Conservation (phyloP, 2,888 invertebrate species). For the Cactoblastis cactorum region DNA sequence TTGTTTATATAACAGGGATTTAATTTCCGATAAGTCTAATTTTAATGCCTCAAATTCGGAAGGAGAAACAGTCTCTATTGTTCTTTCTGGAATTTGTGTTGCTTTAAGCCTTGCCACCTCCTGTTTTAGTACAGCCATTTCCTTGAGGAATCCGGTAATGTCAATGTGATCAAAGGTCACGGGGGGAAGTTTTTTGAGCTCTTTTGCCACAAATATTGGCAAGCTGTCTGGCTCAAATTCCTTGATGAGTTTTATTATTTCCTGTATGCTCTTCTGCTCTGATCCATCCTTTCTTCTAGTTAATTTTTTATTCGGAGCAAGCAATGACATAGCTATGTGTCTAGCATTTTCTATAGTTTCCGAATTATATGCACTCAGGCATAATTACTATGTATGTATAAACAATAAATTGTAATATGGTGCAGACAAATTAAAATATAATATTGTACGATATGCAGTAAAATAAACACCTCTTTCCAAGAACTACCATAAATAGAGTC, state of each 20-base stretch:
- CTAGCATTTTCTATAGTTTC: not conserved
- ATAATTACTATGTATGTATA: no score
- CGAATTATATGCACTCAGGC: not conserved
- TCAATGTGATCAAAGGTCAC: not conserved
- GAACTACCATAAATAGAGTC: no score
- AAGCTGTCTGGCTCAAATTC: slow-evolving; percentile 10
- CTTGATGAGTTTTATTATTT: slow-evolving; percentile 13
- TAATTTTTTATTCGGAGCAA: not conserved
- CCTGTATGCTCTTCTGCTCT: slow-evolving; percentile 13
- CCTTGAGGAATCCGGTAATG: not conserved
- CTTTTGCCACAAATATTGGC: slow-evolving; percentile 11
- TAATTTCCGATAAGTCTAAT: not conserved
- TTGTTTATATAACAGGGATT: not conserved
- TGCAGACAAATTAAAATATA: no score
- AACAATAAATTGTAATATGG: no score
- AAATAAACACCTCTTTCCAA: no score
- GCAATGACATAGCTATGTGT: not conserved
- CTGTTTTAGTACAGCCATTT: not conserved
- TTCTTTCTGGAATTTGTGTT: not conserved
- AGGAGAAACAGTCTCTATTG: not conserved
- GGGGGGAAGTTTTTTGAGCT: not conserved
- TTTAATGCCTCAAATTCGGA: not conserved
- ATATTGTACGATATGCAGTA: no score
- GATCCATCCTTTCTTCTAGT: slow-evolving; percentile 3
- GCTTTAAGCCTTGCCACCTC: not conserved